Base-by-base conservation (phyloP, 2,797 vertebrate genomes). In the Mormyrops boulengeri region DNA sequence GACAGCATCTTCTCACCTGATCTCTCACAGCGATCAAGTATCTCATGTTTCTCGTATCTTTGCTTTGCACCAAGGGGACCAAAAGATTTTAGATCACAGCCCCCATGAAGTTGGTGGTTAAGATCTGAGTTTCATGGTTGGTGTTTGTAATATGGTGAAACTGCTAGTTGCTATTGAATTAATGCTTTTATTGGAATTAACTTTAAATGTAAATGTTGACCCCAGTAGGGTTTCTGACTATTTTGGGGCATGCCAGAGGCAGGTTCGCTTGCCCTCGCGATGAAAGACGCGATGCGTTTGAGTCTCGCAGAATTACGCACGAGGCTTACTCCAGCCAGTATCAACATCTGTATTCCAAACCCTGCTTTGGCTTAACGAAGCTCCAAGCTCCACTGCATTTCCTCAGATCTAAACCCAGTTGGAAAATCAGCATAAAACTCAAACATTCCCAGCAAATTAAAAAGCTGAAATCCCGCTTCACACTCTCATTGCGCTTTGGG, bases 371-470 rank as follows among this genome's bases (percentile, higher is more conserved):
- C 49, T 30, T 86, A 52, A 34, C 26, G 26, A 86, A 86, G 84
- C 50, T 30, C 84, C 4, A 50, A 14, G 84, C 9, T 86, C 50
- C 84, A 52, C 4, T n/a, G 49, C 50, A 86, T 49, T 26, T 85
- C 49, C 47, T n/a, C 49, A 85, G 84, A 85, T 85, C 44, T 49
- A n/a, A 80, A 17, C 84, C 84, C 84, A 85, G 84, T 52, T 85
- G 47, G 84, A 44, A 85, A 85, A 85, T 30, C 47, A 9, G 84
- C 44, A 26, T 50, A 47, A 22, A 34, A 14, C 84, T 12, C 17
- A 49, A 30, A 6, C 84, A 34, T 34, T 55, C 47, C 84, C 84
- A 30, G n/a, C 22, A n/a, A 86, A 53, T 49, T 49, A 52, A 85
- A 26, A 52, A 49, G 12, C 8, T 12, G n/a, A 49, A 85, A 34